phyloP scores from a whole-genome alignment of 2,888 invertebrate genomes.

The Eristalis pertinax region DNA sequence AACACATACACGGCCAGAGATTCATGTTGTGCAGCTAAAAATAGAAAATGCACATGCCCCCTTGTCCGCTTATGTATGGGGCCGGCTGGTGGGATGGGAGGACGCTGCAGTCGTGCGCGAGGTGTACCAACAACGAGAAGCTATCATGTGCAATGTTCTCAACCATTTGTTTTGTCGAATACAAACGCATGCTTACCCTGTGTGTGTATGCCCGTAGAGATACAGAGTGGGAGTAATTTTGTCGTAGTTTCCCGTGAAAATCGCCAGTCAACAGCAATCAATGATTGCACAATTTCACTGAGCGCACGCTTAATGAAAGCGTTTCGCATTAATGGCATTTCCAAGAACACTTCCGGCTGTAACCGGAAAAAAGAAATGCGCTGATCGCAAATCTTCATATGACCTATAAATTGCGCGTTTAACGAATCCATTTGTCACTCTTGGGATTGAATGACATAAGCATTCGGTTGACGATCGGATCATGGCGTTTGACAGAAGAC shows the following conservation, averaged over 20 bases:
- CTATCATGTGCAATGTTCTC: constrained; percentile 38
- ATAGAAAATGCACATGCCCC: constrained; percentile 54
- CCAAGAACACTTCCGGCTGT: neutral
- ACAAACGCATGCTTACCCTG: too few species aligned
- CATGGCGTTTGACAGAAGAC: neutral
- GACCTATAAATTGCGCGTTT: neutral
- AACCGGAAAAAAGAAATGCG: neutral
- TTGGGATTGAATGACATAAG: neutral
- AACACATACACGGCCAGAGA: constrained; percentile 8
- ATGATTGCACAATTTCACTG: constrained; percentile 27
- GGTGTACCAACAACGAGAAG: constrained; percentile 49
- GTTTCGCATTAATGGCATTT: neutral
- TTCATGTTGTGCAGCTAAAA: constrained; percentile 58
- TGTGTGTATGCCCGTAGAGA: neutral
- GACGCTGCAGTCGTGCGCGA: constrained; percentile 42
- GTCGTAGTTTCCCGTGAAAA: constrained; percentile 33
- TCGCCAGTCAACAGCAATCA: constrained; percentile 1
- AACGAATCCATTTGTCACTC: neutral
- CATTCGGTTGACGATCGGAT: neutral
- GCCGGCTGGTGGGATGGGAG: constrained; percentile 36
- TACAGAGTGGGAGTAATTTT: neutral
- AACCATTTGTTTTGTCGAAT: neutral
- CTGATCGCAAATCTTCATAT: neutral
- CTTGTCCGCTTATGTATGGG: constrained; percentile 4
- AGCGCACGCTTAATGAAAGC: neutral